phyloP scores from a whole-genome alignment of 2,113 vertebrate species.

The Macrotus californicus region DNA sequence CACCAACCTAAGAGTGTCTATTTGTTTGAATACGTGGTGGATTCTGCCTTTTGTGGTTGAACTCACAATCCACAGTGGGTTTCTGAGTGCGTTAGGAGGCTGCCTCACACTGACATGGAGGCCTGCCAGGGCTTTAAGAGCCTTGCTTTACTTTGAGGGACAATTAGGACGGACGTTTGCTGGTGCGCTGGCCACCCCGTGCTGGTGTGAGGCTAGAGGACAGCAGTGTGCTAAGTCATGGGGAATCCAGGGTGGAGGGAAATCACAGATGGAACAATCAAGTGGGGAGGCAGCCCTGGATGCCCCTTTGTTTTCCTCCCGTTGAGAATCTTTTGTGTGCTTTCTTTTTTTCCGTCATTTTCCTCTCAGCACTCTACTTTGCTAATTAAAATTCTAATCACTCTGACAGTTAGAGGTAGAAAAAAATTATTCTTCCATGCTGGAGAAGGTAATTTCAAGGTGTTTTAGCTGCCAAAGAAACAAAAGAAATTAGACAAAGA shows the following conservation, averaged over 20 bases:
- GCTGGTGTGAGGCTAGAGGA: slow-evolving; percentile 50
- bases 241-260: slow-evolving; percentile 4
- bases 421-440: slow-evolving; percentile 77
- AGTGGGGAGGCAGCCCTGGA: slow-evolving; percentile 51
- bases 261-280: slow-evolving; percentile 57
- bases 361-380: slow-evolving; percentile 71
- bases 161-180: slow-evolving; percentile 59
- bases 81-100: slow-evolving; percentile 53
- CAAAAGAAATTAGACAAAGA: slow-evolving; percentile 81
- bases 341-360: slow-evolving; percentile 65
- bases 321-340: slow-evolving; percentile 74
- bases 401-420: slow-evolving; percentile 77
- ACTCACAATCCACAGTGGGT: slow-evolving; percentile 25
- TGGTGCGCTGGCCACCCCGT: neutral
- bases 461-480: slow-evolving; percentile 82
- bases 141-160: slow-evolving; percentile 55
- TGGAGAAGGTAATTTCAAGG: slow-evolving; percentile 86
- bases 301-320: slow-evolving; percentile 74
- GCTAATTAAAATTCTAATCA: slow-evolving; percentile 90
- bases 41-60: slow-evolving; percentile 20
- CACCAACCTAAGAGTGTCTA: neutral
- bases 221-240: neutral
- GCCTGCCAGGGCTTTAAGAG: slow-evolving; percentile 29
- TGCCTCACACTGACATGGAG: slow-evolving; percentile 19
- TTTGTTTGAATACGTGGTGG: slow-evolving; percentile 19